Conservation (phyloP, 1,140 invertebrate genomes). For the Lepidurus apus region DNA sequence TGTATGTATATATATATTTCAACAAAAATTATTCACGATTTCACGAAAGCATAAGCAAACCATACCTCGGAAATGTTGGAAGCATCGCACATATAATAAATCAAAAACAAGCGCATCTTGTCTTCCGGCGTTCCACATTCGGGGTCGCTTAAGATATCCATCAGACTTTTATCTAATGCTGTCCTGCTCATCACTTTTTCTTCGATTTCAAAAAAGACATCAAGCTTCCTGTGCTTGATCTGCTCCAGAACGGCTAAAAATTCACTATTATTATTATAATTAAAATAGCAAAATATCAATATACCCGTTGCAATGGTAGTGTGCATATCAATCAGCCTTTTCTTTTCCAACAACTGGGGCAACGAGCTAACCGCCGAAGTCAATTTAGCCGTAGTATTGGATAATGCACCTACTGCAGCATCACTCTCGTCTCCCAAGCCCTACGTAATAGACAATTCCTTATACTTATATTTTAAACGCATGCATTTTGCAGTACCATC, state of each 20-base stretch:
- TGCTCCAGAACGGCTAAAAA: constrained; percentile 71
- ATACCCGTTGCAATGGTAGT: constrained; percentile 89
- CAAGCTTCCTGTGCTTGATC: constrained; percentile 85
- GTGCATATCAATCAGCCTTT: constrained; percentile 96
- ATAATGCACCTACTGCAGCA: constrained; percentile 48
- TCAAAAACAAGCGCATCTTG: constrained; percentile 90
- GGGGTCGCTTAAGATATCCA: constrained; percentile 77
- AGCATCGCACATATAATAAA: constrained; percentile 74
- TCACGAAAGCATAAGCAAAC: neutral
- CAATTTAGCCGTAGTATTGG: constrained; percentile 46
- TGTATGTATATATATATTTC: no score
- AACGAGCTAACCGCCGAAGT: constrained; percentile 91
- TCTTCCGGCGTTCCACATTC: constrained; percentile 83
- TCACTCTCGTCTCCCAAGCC: constrained; percentile 73
- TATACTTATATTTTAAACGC: neutral
- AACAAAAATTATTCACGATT: constrained; percentile 8
- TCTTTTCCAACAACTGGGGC: constrained; percentile 94
- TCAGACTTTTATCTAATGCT: constrained; percentile 62
- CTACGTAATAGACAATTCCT: constrained; percentile 38
- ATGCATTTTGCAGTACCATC: constrained; percentile 57
- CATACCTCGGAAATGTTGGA: constrained; percentile 66
- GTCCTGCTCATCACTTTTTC: constrained; percentile 90
- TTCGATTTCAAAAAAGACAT: constrained; percentile 95
- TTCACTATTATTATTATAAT: constrained; percentile 29
- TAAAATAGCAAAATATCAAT: constrained; percentile 5